Percentiles rank a stretch among this genome's conserved stretches.
These are phyloP conservation scores for Archegozetes longisetosus DNA, from an alignment of 1,140 invertebrate species.

Conservation along the genomic window DNA sequence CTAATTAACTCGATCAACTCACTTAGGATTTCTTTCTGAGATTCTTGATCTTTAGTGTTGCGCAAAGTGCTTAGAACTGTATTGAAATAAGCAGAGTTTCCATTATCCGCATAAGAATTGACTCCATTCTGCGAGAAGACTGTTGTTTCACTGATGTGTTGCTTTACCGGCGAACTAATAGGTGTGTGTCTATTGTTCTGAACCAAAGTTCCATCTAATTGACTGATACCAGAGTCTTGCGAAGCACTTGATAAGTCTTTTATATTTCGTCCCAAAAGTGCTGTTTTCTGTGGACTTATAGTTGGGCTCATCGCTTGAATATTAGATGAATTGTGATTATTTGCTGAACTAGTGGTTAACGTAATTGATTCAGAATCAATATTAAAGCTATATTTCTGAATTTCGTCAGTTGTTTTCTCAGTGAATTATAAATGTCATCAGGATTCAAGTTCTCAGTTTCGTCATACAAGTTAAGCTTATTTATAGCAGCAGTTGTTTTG, in stretches of 20 bases:
- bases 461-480: conserved; percentile 24
- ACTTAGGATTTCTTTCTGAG: conserved; percentile 9
- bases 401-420: conserved; percentile 78
- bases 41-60: conserved; percentile 3
- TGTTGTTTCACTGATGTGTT: background rate
- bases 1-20: conserved; percentile 2
- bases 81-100: background rate
- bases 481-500: conserved; percentile 27
- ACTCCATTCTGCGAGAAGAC: background rate
- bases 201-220: conserved; percentile 36
- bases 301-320: background rate
- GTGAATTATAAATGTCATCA: conserved; percentile 63
- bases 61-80: background rate
- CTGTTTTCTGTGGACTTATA: background rate
- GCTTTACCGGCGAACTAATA: background rate
- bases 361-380: background rate
- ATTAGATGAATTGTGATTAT: background rate
- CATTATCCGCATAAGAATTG: background rate
- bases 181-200: too few species aligned
- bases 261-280: background rate
- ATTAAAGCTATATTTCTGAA: conserved; percentile 62
- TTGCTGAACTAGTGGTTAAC: background rate
- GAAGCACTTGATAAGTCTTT: conserved; percentile 42
- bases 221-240: conserved; percentile 74
- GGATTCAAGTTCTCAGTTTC: conserved; percentile 54